These are phyloP conservation scores for Aphelenchoides bicaudatus DNA, from an alignment of 2,888 invertebrate species.

Conservation along the genomic window DNA sequence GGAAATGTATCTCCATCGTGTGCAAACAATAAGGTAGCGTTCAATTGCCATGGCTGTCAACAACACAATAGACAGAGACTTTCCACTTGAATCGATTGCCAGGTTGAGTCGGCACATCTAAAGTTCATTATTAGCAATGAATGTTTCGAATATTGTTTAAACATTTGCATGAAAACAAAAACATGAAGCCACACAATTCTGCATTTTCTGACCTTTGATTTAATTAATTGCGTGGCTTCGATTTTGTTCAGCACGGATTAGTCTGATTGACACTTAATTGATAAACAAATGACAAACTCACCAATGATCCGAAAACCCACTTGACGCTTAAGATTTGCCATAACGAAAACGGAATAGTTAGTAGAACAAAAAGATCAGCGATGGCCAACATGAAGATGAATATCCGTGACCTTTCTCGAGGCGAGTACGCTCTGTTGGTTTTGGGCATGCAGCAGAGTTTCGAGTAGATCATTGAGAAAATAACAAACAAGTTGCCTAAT, in stretches of 20 bases:
- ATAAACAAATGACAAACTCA: slow-evolving; percentile 23
- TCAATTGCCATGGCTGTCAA: slow-evolving; percentile 52
- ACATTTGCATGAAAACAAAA: too few species aligned
- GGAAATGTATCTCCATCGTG: slow-evolving; percentile 38
- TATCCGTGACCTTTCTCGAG: slow-evolving; percentile 45
- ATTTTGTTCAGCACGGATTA: too few species aligned
- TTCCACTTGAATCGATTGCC: slow-evolving; percentile 47
- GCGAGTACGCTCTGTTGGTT: slow-evolving; percentile 23
- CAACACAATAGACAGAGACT: slow-evolving; percentile 48
- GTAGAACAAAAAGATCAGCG: slow-evolving; percentile 45
- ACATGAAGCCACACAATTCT: not conserved
- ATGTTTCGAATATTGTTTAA: not conserved
- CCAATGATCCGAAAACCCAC: slow-evolving; percentile 46
- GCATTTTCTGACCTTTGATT: too few species aligned
- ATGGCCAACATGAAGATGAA: slow-evolving; percentile 50
- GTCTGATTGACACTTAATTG: slow-evolving; percentile 17
- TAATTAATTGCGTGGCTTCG: too few species aligned
- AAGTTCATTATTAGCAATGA: slow-evolving; percentile 20
- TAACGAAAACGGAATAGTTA: slow-evolving; percentile 46
- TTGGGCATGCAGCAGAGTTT: slow-evolving; percentile 25
- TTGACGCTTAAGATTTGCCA: slow-evolving; percentile 42
- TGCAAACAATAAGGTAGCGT: slow-evolving; percentile 51
- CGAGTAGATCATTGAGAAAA: slow-evolving; percentile 36
- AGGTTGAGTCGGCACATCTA: slow-evolving; percentile 42
- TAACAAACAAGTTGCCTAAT: slow-evolving; percentile 50